Base-by-base conservation (phyloP, 1,140 invertebrate species). In the Sarcophaga bullata region DNA sequence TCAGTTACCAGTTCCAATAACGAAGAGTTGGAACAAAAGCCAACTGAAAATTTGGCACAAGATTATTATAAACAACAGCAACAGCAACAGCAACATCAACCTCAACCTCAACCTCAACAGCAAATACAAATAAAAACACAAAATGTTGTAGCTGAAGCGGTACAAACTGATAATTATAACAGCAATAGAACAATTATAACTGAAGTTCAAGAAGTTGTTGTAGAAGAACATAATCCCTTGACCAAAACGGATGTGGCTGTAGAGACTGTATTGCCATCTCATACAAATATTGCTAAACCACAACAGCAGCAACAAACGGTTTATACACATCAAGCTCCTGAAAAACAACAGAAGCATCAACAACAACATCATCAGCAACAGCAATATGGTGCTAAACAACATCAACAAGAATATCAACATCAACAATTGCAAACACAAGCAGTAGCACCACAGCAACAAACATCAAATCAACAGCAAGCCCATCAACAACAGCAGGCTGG, bases 41-140 rank as follows among this genome's bases (percentile, higher is more conserved):
- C 46, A 62, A 17, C 50, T 19, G 82, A 83, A 68, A 83, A 83
- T 72, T 62, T 83, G 50, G 49, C 25, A n/a, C 72, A 81, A 17
- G 82, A 82, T 0, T 82, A 82, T 82, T 81, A 37, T 4, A 37
- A 84, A 48, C 58, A 80, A 50, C 82, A 83, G 76, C 85, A 85
- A 17, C 84, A 84, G 25, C 58, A 80, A 50, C 82, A 83, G 73
- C 85, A 85, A 13, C 84, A 85, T 25, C 85, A n/a, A n/a, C n/a
- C n/a, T n/a, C 58, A 80, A 50, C 82, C 82, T 72, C 85, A 85
- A 13, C 84, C 84, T 25, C 85, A 84, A 11, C 73, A 49, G 17
- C 76, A 81, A 37, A 80, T 85, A 5, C 81, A 82, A 48, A 52
- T 3, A n/a, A 25, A 80, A 13, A 68, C 81, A 15, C 86, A 84